Evolutionary conservation across 2,888 invertebrate genomes (phyloP).

Genomic region (Lochmaea capreae): DNA sequence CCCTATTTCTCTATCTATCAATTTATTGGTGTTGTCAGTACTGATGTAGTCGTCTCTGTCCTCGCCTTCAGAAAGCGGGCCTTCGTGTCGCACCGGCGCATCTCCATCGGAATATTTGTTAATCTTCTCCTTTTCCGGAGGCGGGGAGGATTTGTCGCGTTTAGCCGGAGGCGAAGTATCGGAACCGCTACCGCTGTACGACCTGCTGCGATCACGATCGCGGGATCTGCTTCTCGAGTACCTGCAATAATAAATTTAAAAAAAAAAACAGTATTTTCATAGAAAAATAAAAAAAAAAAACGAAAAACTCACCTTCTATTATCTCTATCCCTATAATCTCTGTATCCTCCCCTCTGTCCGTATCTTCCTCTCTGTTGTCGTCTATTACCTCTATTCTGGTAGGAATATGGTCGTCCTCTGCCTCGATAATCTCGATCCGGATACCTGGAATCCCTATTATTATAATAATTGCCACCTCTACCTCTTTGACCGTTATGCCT

Average conservation of each 20-base stretch:
- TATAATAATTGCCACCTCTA: conserved; percentile 62
- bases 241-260: too few species aligned
- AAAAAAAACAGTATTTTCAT: not conserved
- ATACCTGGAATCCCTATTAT: conserved; percentile 61
- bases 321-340: conserved; percentile 73
- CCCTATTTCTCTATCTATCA: conserved; percentile 69
- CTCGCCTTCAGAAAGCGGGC: conserved; percentile 71
- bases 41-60: conserved; percentile 68
- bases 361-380: conserved; percentile 57
- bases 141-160: conserved; percentile 41
- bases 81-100: conserved; percentile 67
- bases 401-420: conserved; percentile 62
- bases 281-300: not conserved
- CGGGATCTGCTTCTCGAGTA: conserved; percentile 72
- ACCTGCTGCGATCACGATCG: conserved; percentile 63
- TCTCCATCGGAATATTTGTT: conserved; percentile 68
- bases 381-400: conserved; percentile 58
- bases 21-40: conserved; percentile 44
- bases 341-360: conserved; percentile 67
- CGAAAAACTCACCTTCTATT: conserved; percentile 62
- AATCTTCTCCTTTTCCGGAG: conserved; percentile 70
- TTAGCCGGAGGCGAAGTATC: conserved; percentile 58
- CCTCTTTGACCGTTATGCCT: conserved; percentile 68
- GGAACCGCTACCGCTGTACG: conserved; percentile 68
- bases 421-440: conserved; percentile 62